These are phyloP conservation scores for Halcyon chelicuti DNA, from an alignment of 2,797 vertebrate species.

Conservation along the genomic window DNA sequence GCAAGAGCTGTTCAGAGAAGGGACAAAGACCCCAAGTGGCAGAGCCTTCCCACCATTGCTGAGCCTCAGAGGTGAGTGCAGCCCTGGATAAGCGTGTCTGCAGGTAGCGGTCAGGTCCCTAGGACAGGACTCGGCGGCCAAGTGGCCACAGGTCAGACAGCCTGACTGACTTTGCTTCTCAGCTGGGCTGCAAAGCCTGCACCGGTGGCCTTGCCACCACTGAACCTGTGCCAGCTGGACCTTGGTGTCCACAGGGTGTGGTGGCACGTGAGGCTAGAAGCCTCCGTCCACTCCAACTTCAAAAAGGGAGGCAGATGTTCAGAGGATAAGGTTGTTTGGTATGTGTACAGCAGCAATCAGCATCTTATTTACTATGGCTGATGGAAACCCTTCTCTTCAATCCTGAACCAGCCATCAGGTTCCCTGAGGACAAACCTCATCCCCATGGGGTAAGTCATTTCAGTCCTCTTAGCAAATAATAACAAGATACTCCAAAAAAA, in stretches of 20 bases:
- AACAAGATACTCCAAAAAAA: neutral
- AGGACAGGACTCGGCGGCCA: fast-evolving
- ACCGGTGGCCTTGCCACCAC: fast-evolving
- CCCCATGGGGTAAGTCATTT: neutral
- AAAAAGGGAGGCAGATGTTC: neutral
- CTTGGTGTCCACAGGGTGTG: neutral
- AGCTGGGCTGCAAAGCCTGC: neutral
- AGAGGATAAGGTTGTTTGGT: neutral
- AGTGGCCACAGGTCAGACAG: fast-evolving
- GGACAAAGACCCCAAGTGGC: neutral
- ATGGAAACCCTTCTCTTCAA: neutral
- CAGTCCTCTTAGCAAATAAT: neutral
- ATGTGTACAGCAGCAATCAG: neutral
- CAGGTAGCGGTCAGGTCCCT: neutral
- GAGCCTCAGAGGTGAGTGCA: neutral
- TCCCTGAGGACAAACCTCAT: neutral
- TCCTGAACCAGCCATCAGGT: neutral
- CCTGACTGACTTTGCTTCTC: neutral
- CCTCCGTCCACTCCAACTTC: neutral
- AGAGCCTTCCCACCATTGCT: neutral
- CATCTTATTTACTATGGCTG: neutral
- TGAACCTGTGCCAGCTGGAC: fast-evolving
- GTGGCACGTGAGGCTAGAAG: neutral
- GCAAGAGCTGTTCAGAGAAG: neutral
- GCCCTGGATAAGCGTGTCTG: neutral